Conservation (phyloP, 2,888 invertebrate species). For the Acanthosepion pharaonis region DNA sequence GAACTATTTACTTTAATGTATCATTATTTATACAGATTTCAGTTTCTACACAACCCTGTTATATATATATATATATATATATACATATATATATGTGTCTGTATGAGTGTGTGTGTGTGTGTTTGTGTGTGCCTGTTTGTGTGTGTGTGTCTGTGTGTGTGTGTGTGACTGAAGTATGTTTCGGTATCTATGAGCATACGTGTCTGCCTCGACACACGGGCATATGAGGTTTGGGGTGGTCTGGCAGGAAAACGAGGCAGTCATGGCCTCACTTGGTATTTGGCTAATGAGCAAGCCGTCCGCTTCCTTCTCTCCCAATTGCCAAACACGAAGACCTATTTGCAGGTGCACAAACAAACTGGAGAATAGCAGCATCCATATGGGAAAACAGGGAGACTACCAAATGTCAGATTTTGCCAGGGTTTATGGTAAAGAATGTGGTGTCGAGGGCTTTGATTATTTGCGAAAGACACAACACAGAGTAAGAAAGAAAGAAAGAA, state of each 20-base stretch:
- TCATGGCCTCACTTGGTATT: not conserved
- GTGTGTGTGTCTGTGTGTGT: not conserved
- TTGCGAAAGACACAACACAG: not conserved
- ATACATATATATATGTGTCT: not conserved
- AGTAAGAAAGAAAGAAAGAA: not conserved
- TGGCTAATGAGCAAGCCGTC: not conserved
- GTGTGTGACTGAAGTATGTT: too few relatives aligned
- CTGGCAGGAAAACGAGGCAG: not conserved
- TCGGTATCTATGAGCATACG: not conserved
- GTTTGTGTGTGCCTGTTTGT: not conserved
- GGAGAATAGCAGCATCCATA: not conserved
- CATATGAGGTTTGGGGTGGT: not conserved
- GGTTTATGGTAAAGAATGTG: not conserved
- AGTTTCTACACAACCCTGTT: not conserved
- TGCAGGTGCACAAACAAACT: slow-evolving; percentile 14
- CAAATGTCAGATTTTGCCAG: not conserved
- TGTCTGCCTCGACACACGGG: not conserved
- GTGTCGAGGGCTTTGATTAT: not conserved
- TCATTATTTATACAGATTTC: too few relatives aligned
- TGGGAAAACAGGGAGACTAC: not conserved
- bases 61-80: not conserved
- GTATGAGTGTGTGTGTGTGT: not conserved
- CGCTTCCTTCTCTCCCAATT: not conserved
- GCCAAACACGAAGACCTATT: slow-evolving; percentile 12
- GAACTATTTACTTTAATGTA: too few relatives aligned